Evolutionary conservation across 1,140 invertebrate genomes (phyloP).

Genomic region (Anastatus disparis): DNA sequence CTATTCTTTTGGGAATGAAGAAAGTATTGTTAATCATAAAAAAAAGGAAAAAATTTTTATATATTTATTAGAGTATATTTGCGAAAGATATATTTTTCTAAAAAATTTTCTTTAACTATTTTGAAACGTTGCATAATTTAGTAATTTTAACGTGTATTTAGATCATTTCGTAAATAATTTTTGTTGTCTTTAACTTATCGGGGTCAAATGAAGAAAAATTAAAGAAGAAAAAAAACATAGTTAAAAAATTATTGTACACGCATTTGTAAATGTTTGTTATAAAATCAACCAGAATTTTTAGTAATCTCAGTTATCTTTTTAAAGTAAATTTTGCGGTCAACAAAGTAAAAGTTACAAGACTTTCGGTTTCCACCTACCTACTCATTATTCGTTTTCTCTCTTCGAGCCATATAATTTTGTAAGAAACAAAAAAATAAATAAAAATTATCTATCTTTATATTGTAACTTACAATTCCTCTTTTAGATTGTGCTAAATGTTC

Average conservation of each 20-base stretch:
- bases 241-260: no score
- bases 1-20: not conserved
- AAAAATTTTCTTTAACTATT: not conserved
- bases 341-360: conserved; percentile 9
- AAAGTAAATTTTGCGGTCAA: not conserved
- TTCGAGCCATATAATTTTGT: not conserved
- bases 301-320: not conserved
- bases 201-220: no score
- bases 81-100: not conserved
- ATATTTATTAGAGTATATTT: not conserved
- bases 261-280: no score
- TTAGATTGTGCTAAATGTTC: not conserved
- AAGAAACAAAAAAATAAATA: no score
- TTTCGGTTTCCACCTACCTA: conserved; percentile 1
- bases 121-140: no score
- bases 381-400: conserved; percentile 14
- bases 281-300: no score
- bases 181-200: no score
- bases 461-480: not conserved
- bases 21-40: not conserved
- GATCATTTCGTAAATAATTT: no score
- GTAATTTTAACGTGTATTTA: no score
- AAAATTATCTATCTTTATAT: conserved; percentile 7
- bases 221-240: no score
- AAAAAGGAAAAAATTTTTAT: no score